phyloP scores from a whole-genome alignment of 2,797 vertebrate genomes.

The Columba guinea region DNA sequence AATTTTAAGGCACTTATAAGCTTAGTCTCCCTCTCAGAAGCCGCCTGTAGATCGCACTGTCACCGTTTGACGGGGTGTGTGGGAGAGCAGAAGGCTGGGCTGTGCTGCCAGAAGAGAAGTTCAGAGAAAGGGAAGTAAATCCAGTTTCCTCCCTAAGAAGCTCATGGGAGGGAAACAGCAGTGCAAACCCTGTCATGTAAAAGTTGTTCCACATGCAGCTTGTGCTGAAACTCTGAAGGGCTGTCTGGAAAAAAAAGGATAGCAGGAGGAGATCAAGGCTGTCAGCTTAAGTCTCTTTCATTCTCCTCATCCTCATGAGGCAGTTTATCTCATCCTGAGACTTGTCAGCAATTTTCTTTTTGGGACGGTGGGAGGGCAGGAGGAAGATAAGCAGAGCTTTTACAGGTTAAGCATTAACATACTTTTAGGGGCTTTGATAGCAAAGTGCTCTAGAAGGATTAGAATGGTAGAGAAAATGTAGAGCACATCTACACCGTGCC shows the following conservation, averaged over 20 bases:
- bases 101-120: not conserved
- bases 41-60: not conserved
- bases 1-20: constrained; percentile 70
- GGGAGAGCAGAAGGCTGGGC: not conserved
- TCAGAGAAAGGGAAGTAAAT: constrained; percentile 20
- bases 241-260: not conserved
- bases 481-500: not conserved
- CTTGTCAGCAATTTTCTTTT: constrained; percentile 54
- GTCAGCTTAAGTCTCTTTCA: constrained; percentile 43
- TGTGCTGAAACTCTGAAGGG: not conserved
- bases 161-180: not conserved
- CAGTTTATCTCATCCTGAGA: constrained; percentile 51
- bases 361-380: constrained; percentile 25
- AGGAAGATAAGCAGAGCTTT: constrained; percentile 50
- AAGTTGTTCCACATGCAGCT: not conserved
- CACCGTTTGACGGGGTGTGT: constrained; percentile 33
- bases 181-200: not conserved
- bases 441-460: constrained; percentile 19
- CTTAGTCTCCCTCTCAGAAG: constrained; percentile 24
- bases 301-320: not conserved
- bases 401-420: constrained; percentile 36
- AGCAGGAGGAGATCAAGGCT: constrained; percentile 22
- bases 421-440: constrained; percentile 3
- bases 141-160: constrained; percentile 24
- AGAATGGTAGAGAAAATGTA: constrained; percentile 15